Base-by-base conservation (phyloP, 1,140 invertebrate species). In the Drosophila bocqueti region DNA sequence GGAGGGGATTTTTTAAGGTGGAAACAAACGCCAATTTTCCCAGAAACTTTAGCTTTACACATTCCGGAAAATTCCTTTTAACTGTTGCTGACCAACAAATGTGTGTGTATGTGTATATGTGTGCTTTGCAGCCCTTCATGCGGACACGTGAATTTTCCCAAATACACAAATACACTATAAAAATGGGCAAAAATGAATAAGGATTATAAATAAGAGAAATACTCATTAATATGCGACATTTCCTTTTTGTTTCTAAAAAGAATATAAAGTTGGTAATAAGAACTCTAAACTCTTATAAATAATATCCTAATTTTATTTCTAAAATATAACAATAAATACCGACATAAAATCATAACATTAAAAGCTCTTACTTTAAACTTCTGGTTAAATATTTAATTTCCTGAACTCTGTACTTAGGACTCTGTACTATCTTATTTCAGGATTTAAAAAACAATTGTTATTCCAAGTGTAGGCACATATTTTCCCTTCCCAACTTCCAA, bases 71-170 rank as follows among this genome's bases (percentile, higher is more conserved):
- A 61, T 79, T 83, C 62, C 26, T 60, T 50, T 67, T 76, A 83
- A 83, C 82, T 83, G 81, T 82, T 73, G 79, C 75, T 78, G 75
- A 38, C 73, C 64, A 50, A 36, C 38, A 69, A 42, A 46, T 47
- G 24, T 29, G 11, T 8, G 10, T 3, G 46, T n/a, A n/a, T 10
- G 24, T 5, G 31, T 16, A 43, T 15, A 4, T 46, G 31, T 59
- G 65, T 36, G 11, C 47, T 76, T 58, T 62, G 26, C 45, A 62
- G 34, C 45, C 49, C 61, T 31, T n/a, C 24, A n/a, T 24, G 10
- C 52, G 4, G 4, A 46, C 47, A 77, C 46, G 64, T 76, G 75
- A 43, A 46, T 55, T 76, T 36, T 50, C 21, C 24, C 29, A 34
- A 34, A 34, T 52, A 52, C n/a, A 62, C 43, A 57, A 5, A 58